A percentile compares a stretch with the other conserved stretches of the same genome.
These are phyloP conservation scores for Psephotus haematonotus DNA, from an alignment of 2,113 vertebrate species.

Conservation along the genomic window DNA sequence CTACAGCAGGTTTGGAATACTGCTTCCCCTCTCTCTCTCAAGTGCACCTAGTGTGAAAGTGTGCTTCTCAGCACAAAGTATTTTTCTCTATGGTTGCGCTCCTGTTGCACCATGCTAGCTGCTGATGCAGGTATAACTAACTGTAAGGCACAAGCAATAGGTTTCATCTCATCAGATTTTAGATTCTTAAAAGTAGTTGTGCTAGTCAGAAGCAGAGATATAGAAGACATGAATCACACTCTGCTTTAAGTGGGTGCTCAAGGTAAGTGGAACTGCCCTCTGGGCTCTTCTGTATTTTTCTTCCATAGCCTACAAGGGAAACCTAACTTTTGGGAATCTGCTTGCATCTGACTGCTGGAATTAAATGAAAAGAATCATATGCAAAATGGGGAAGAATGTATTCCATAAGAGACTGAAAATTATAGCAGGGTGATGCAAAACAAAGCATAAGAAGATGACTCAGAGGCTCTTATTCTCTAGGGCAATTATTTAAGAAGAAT, in stretches of 20 bases:
- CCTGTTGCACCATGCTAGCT: not conserved
- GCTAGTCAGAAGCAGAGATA: not conserved
- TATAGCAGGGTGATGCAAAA: not conserved
- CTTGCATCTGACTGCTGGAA: not conserved
- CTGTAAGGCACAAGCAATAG: not conserved
- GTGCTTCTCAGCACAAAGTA: not conserved
- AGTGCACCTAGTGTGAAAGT: not conserved
- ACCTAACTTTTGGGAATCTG: not conserved
- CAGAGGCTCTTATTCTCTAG: not conserved
- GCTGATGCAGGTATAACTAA: not conserved
- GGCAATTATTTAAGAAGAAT: not conserved
- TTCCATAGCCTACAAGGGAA: not conserved
- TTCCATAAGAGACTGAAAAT: not conserved
- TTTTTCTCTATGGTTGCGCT: not conserved
- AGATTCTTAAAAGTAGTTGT: not conserved
- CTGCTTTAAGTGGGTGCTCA: not conserved
- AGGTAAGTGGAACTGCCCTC: not conserved
- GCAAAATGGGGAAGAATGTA: not conserved
- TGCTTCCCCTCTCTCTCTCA: not conserved
- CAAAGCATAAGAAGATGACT: not conserved
- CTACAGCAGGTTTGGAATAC: not conserved
- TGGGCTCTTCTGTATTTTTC: not conserved
- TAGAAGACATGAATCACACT: not conserved
- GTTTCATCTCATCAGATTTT: not conserved
- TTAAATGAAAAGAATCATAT: not conserved